phyloP scores from a whole-genome alignment of 2,113 vertebrate species.

The Ibidorhyncha struthersii region DNA sequence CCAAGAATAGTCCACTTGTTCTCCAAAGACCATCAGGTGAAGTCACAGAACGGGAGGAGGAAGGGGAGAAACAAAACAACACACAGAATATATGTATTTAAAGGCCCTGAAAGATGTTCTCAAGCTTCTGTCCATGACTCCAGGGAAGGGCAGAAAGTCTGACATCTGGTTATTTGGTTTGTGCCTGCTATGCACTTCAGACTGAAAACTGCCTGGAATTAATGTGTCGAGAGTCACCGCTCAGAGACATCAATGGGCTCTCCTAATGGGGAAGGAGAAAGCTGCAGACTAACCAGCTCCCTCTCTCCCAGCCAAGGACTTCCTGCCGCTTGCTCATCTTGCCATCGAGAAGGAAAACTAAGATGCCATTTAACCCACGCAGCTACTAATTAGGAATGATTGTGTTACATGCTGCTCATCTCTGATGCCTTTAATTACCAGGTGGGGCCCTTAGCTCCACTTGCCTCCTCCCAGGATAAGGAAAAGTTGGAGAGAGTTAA shows the following conservation, averaged over 20 bases:
- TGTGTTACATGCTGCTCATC: neutral
- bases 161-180: neutral
- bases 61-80: neutral
- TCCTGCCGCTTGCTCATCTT: neutral
- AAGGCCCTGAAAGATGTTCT: neutral
- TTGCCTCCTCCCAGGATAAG: neutral
- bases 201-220: neutral
- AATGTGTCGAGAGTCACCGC: neutral
- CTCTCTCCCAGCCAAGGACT: neutral
- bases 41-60: neutral
- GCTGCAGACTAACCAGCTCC: neutral
- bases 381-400: neutral
- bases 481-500: neutral
- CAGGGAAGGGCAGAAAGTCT: neutral
- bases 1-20: conserved; percentile 7
- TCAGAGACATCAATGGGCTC: neutral
- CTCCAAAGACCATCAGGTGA: neutral
- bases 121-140: neutral
- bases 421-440: neutral
- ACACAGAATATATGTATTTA: neutral
- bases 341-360: neutral
- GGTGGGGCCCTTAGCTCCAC: neutral
- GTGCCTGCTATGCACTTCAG: neutral
- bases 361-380: neutral
- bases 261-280: neutral